Evolutionary conservation across 1,140 invertebrate genomes (phyloP).

Genomic region (Listronotus bonariensis): DNA sequence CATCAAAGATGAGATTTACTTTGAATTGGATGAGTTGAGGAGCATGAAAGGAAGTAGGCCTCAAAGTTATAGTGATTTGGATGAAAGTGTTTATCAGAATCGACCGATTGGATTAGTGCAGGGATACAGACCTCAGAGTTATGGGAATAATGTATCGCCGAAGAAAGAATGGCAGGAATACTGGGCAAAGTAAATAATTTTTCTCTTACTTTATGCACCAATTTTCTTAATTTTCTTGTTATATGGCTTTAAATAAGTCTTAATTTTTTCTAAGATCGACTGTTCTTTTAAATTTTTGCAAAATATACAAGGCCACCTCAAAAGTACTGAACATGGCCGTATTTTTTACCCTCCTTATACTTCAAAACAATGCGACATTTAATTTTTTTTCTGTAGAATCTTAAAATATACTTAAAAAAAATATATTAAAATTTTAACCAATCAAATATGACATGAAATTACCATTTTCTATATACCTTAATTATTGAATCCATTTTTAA

Average conservation of each 20-base stretch:
- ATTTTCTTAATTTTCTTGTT: background rate
- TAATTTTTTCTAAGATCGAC: too few relatives aligned
- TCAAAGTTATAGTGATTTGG: slow-evolving; percentile 7
- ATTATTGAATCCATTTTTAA: too few relatives aligned
- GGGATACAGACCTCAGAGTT: background rate
- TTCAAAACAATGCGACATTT: too few relatives aligned
- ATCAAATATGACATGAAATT: too few relatives aligned
- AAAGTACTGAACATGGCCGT: too few relatives aligned
- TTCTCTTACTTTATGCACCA: background rate
- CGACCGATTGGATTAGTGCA: background rate
- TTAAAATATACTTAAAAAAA: too few relatives aligned
- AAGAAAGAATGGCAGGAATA: slow-evolving; percentile 46
- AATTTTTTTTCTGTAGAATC: too few relatives aligned
- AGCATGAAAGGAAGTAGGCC: background rate
- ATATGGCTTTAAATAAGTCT: background rate
- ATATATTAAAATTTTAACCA: too few relatives aligned
- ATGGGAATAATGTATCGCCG: background rate
- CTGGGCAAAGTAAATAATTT: slow-evolving; percentile 45
- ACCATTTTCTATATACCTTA: too few relatives aligned
- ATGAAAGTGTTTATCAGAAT: background rate
- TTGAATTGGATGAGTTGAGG: slow-evolving; percentile 22
- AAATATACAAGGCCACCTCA: too few relatives aligned
- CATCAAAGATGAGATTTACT: slow-evolving; percentile 26
- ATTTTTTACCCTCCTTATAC: too few relatives aligned
- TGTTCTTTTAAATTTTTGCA: too few relatives aligned